Conservation (phyloP, 2,113 vertebrate species). For the Hydrolagus affinis region DNA sequence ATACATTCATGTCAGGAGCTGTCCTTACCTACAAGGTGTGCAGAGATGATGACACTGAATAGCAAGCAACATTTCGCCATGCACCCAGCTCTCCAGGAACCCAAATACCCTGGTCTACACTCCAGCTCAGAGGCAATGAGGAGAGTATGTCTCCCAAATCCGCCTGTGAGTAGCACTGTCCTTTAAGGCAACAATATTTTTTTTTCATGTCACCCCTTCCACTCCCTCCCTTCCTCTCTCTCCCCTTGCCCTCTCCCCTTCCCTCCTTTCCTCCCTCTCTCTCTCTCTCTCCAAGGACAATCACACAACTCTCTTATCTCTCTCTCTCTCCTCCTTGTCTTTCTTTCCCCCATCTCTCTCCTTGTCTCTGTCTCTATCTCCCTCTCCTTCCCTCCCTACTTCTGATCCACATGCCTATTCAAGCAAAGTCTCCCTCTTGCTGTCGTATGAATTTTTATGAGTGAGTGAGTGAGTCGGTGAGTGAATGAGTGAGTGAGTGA, state of each 20-base stretch:
- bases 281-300: no score
- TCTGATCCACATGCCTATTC: slow-evolving; percentile 74
- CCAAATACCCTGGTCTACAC: slow-evolving; percentile 79
- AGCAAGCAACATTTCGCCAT: slow-evolving; percentile 85
- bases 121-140: slow-evolving; percentile 82
- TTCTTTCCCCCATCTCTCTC: no score
- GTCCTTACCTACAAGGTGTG: slow-evolving; percentile 58
- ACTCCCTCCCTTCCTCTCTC: no score
- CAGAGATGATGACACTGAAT: slow-evolving; percentile 83
- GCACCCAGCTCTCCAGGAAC: slow-evolving; percentile 80
- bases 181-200: slow-evolving; percentile 63
- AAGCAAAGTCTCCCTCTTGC: slow-evolving; percentile 66
- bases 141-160: slow-evolving; percentile 81
- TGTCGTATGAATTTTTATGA: slow-evolving; percentile 98
- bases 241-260: no score
- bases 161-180: slow-evolving; percentile 80
- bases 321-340: no score
- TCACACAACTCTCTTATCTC: slow-evolving; percentile 43
- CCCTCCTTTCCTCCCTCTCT: no score
- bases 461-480: slow-evolving; percentile 81
- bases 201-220: slow-evolving; percentile 69
- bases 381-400: no score
- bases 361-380: no score
- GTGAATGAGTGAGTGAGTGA: no score
- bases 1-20: slow-evolving; percentile 66